A percentile compares a stretch with the other conserved stretches of the same genome.
Evolutionary conservation across 2,113 vertebrate genomes (phyloP).

Genomic region (Trogon surrucura): DNA sequence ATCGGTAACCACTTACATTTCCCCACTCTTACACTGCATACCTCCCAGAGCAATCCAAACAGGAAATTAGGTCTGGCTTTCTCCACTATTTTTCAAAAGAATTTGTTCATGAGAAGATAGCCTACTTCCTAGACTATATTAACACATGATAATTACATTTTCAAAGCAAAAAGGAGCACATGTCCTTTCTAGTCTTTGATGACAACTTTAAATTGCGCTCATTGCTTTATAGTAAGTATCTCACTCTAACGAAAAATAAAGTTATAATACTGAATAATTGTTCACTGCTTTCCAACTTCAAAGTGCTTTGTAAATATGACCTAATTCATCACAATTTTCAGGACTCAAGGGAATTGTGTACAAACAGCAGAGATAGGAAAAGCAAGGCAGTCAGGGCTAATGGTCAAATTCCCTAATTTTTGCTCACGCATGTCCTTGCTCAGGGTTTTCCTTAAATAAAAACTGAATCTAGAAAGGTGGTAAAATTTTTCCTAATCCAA

Average conservation of each 20-base stretch:
- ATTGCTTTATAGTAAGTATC: constrained; percentile 14
- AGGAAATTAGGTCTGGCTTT: constrained; percentile 48
- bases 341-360: background rate
- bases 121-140: constrained; percentile 51
- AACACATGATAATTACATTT: constrained; percentile 70
- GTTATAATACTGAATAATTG: constrained; percentile 51
- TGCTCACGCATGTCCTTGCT: background rate
- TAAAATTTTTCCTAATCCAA: background rate
- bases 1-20: background rate
- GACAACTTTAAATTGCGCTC: constrained; percentile 51
- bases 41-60: background rate
- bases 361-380: background rate
- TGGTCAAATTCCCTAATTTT: background rate
- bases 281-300: constrained; percentile 37
- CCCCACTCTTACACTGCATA: background rate
- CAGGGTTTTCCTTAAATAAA: background rate
- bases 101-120: constrained; percentile 11
- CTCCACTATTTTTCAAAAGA: constrained; percentile 39
- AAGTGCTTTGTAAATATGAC: constrained; percentile 49
- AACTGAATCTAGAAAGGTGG: background rate
- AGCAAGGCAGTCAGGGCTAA: background rate
- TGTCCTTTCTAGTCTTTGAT: constrained; percentile 59
- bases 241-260: constrained; percentile 33
- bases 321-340: constrained; percentile 28
- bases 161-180: constrained; percentile 47